These are phyloP conservation scores for Steromphala cineraria DNA, from an alignment of 2,888 invertebrate genomes.

Conservation along the genomic window DNA sequence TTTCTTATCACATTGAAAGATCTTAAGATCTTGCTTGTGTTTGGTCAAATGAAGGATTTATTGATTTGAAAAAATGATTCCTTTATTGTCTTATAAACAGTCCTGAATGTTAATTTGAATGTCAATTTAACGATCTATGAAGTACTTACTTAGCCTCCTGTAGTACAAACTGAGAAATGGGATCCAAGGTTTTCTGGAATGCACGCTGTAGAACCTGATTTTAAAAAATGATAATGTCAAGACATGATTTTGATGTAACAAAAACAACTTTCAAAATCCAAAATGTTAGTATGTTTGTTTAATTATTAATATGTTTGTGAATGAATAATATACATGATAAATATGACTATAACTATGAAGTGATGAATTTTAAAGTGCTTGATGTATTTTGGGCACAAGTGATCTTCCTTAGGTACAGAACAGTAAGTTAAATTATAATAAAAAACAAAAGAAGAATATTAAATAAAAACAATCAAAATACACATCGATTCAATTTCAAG, in stretches of 20 bases:
- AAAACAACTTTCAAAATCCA: not conserved
- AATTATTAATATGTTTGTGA: not conserved
- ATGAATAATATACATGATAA: not conserved
- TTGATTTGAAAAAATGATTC: too few species aligned
- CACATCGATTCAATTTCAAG: too few species aligned
- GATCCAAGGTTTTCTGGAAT: constrained; percentile 74
- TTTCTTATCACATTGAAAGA: too few species aligned
- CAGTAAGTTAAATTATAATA: not conserved
- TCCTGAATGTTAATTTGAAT: too few species aligned
- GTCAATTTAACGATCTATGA: too few species aligned
- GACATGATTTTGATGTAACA: not conserved
- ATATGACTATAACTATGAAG: not conserved
- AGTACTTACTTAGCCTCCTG: constrained; percentile 70
- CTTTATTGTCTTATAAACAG: too few species aligned
- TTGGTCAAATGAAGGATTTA: too few species aligned
- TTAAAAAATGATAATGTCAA: not conserved
- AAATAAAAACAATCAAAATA: too few species aligned
- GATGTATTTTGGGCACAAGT: not conserved
- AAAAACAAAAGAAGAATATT: not conserved
- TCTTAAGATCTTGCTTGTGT: too few species aligned
- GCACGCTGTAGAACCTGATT: constrained; percentile 72
- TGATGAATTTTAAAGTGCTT: not conserved
- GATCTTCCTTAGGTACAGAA: not conserved
- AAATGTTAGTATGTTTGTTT: not conserved
- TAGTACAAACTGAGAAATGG: constrained; percentile 70